These are phyloP conservation scores for Epicauta chinensis DNA, from an alignment of 1,140 invertebrate species.

Conservation along the genomic window DNA sequence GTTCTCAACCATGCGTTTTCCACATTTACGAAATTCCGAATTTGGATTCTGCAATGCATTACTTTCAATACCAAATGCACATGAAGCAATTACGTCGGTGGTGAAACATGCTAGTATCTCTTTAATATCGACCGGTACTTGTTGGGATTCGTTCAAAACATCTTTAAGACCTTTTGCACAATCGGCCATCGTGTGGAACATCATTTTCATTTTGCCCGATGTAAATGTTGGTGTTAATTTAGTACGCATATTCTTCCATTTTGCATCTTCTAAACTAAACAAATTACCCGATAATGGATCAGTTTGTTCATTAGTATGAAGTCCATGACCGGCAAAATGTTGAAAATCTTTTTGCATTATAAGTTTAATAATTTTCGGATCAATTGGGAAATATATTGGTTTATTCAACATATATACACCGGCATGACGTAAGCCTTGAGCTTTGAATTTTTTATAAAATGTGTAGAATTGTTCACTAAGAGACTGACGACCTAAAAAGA, in stretches of 20 bases:
- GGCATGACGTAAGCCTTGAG: slow-evolving; percentile 15
- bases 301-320: slow-evolving; percentile 39
- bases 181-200: slow-evolving; percentile 34
- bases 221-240: slow-evolving; percentile 49
- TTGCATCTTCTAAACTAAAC: slow-evolving; percentile 41
- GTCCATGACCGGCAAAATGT: slow-evolving; percentile 43
- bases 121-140: neutral
- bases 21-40: slow-evolving; percentile 26
- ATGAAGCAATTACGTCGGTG: slow-evolving; percentile 18
- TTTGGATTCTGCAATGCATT: slow-evolving; percentile 28
- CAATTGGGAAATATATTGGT: slow-evolving; percentile 34
- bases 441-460: slow-evolving; percentile 36
- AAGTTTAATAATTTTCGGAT: slow-evolving; percentile 45
- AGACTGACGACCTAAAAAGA: neutral
- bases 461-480: slow-evolving; percentile 5
- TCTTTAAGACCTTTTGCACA: slow-evolving; percentile 37
- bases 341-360: slow-evolving; percentile 46
- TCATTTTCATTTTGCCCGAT: slow-evolving; percentile 44
- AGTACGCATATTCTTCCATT: slow-evolving; percentile 45
- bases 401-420: slow-evolving; percentile 18
- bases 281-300: slow-evolving; percentile 47
- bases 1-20: slow-evolving; percentile 14
- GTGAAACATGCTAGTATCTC: slow-evolving; percentile 6
- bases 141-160: slow-evolving; percentile 31
- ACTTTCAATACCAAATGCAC: slow-evolving; percentile 45